Evolutionary conservation across 2,113 vertebrate genomes (phyloP), one percentile per base, ranked within the genome.

Genomic region (Melanerpes formicivorus): DNA sequence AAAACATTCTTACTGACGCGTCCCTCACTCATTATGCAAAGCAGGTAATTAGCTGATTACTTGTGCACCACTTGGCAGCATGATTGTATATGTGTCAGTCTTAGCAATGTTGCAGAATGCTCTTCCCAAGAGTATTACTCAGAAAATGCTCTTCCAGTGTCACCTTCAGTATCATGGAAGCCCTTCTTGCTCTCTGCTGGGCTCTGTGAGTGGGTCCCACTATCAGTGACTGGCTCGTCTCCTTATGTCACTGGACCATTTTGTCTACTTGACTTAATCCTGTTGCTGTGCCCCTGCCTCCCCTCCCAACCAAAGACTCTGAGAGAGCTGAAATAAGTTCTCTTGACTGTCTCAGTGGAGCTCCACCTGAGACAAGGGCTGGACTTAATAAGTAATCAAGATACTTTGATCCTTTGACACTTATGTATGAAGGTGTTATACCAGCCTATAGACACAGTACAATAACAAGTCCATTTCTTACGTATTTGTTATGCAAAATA

Each of bases 21-120:
- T 79, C 54, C 66, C 26, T 87, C 12, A 2, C 66, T 92, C 70
- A 12, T 65, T 91, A 88, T 78, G 88, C 60, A 81, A 85, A 95
- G 13, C 50, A 80, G 59, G 14, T 89, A 79, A 95, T 90, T 87
- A 89, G 37, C 63, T 87, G 80, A 90, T 94, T 90, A 30, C 75
- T 56, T 46, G 60, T 18, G 66, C 42, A 90, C 25, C 29, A 34
- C 59, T 94, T 59, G 22, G 56, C 4, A 8, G 14, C 3, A 0
- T 54, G 83, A 75, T 48, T 64, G 78, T 70, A 12, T 75, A 8
- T 42, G 18, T 92, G 46, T 65, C 81, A 50, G 25, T 80, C 65
- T 23, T 2, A 3, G 17, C 72, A 76, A 0, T 1, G 15, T 3
- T 60, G 19, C 4, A 22, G 44, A 56, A 71, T 25, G 15, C 73